Evolutionary conservation across 2,113 vertebrate species (phyloP), one percentile per base, ranked within the genome.

Genomic region (Notarius quadriscutis): DNA sequence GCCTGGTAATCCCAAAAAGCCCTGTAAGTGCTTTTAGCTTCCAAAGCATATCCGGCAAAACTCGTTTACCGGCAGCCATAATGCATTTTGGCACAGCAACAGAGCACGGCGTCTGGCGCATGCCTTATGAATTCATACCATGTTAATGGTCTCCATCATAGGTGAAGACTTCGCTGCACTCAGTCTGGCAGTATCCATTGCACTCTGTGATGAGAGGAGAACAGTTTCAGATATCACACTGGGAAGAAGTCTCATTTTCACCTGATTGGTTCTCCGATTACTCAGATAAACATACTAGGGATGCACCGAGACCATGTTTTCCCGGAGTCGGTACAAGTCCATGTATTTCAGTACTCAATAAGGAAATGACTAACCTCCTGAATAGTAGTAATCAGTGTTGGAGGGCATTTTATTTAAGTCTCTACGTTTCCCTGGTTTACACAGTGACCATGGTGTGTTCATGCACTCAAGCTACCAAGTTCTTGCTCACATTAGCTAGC

Each of bases 111-210:
- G 62, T 55, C 63, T 69, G 62, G 62, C 15, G 58, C 75, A 12
- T 17, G 57, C 27, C 55, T 81, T 48, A 25, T 34, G 51, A 48
- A 50, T 86, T 93, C 94, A 93, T 93, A 99, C 98, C 97, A 98
- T 98, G 92, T 99, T 99, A 90, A 99, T 94, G 0, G 98, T 99
- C 94, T 99, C 98, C 98, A 99, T 99, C 98, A 99, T 99, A 62
- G 97, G 98, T 87, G 98, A 99, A 1, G 98, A 98, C 88, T 97
- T 99, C 84, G 98, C 97, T 92, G 98, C 98, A 92, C 96, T 99
- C 87, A 99, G 96, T 88, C 98, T 96, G 86, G 98, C 98, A 90
- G 95, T 97, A 89, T 99, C 98, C 98, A 99, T 97, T 65, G 97
- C 97, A 92, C 96, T 95, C 98, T 99, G 85, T 27, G 87, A 5